Evolutionary conservation across 2,888 invertebrate genomes (phyloP), one percentile per base, ranked within the genome.

Genomic region (Tyria jacobaeae): DNA sequence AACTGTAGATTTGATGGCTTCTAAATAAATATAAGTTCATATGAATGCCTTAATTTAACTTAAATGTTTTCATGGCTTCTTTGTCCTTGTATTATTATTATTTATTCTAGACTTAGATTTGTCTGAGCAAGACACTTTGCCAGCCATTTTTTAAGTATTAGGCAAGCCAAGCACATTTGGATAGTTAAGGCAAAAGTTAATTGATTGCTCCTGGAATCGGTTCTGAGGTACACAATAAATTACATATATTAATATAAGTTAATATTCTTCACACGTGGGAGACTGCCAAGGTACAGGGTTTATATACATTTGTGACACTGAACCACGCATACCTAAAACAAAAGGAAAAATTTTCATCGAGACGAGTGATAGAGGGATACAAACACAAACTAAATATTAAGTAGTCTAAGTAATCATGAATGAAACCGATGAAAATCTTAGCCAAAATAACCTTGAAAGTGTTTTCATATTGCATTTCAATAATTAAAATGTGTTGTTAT

Each of bases 251-350:
- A 34, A 55, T n/a, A 56, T 17, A 25, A 57, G 6, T 35, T 50
- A 62, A 56, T 39, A 56, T 50, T 17, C 54, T 62, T 69, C 39
- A 80, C 88, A 91, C n/a, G 89, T 83, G 3, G 89, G 81, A 39
- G 89, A 88, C 74, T 95, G 94, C 96, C 96, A 96, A 0, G 96
- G 96, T 35, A 94, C 91, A 2, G 96, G 96, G 82, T 96, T 96
- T 62, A 96, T 90, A 75, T 95, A 96, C 81, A 95, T 94, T 65
- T 95, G 91, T 15, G 96, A 96, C 37, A 94, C 93, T 0, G 96
- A 95, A 35, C 95, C 95, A 57, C 95, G 95, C 92, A 96, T 95
- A 85, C 95, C 96, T 96, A 82, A 5, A 69, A 69, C 41, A 31
- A 64, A 57, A 41, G 17, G 12, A n/a, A 27, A 51, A 31, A 3